Base-by-base conservation (phyloP, 2,113 vertebrate species). In the Melanerpes formicivorus region DNA sequence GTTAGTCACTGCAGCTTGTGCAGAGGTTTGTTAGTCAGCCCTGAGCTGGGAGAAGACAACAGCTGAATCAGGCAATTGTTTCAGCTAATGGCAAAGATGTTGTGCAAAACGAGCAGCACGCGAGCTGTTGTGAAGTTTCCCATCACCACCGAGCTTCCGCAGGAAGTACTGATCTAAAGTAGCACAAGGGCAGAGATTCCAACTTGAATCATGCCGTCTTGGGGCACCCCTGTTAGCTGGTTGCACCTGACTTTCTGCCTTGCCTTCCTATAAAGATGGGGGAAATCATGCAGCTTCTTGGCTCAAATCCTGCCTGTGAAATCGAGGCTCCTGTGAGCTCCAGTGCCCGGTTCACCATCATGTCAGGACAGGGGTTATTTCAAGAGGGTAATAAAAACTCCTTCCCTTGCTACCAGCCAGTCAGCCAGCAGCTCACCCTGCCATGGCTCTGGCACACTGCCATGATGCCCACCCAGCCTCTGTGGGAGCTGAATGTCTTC, bases 51-150 rank as follows among this genome's bases (percentile, higher is more conserved):
- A 95, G 34, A 84, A 82, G 55, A 18, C 65, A 72, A 62, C 1
- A 0, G 42, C 16, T 74, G 59, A 70, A 70, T 25, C 37, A 32
- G 40, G 56, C 4, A 1, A 56, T 29, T 1, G 1, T 25, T 74
- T 50, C 63, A 37, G 71, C 59, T 42, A 56, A 32, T 0, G 3
- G 77, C 62, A 86, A 71, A 80, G 26, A 19, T 26, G 8, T 18
- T 0, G 0, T 48, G 37, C 56, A 69, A 80, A 87, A 67, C 1
- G 14, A 18, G 6, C 52, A 52, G 42, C 3, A 2, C 13, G 2
- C 1, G 7, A 92, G n/a, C 32, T 9, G 7, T 25, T 23, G 16
- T 4, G 0, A 15, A 5, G 16, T 5, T 42, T 29, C 7, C 56
- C 19, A 6, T 15, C 50, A 78, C 22, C 48, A 58, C 22, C 12